Conservation (phyloP, 2,888 invertebrate species). For the Epistrophe eligans region DNA sequence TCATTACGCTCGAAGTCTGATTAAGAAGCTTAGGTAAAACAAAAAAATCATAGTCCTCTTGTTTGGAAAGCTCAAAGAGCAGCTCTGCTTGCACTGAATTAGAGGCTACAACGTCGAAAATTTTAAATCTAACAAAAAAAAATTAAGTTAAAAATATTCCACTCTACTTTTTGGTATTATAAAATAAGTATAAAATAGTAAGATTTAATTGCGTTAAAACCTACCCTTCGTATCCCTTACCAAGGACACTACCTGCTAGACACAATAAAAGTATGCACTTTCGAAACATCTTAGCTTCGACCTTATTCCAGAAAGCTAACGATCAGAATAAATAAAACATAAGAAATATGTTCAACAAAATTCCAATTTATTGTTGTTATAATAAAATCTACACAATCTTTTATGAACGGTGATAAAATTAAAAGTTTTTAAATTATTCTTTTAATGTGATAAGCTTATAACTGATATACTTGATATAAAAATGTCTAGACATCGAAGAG, state of each 20-base stretch:
- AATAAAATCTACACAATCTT: background rate
- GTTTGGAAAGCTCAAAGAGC: constrained; percentile 76
- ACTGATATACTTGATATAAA: background rate
- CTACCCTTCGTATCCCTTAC: constrained; percentile 77
- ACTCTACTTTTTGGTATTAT: background rate
- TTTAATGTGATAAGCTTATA: background rate
- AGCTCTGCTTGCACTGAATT: constrained; percentile 75
- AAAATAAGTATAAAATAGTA: background rate
- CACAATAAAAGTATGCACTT: constrained; percentile 35
- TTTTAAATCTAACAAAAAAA: constrained; percentile 78
- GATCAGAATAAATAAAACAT: background rate
- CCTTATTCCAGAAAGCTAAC: background rate
- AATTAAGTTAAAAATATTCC: background rate
- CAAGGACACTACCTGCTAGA: constrained; percentile 34
- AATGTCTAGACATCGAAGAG: background rate
- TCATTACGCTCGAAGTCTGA: constrained; percentile 78
- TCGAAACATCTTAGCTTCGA: constrained; percentile 41
- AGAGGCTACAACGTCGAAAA: constrained; percentile 78
- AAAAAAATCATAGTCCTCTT: constrained; percentile 80
- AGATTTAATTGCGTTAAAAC: background rate
- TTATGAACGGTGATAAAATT: background rate
- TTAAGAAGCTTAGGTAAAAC: constrained; percentile 76
- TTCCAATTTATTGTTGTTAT: background rate
- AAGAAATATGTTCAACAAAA: background rate
- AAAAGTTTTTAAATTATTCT: background rate